Conservation (phyloP, 2,888 invertebrate species). For the Anoncus sp. region DNA sequence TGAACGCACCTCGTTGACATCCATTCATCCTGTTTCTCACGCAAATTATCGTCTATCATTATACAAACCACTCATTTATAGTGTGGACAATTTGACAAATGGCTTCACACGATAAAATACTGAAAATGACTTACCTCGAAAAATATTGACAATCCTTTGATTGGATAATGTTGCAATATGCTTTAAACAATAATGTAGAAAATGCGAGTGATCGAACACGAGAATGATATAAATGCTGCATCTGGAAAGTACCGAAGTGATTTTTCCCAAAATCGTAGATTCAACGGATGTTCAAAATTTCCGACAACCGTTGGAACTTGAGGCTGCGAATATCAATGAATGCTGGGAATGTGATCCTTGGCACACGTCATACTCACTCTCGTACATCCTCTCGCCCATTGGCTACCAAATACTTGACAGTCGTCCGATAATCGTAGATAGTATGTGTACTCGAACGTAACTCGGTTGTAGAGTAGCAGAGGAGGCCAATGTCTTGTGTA, state of each 20-base stretch:
- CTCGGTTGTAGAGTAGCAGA: conserved; percentile 18
- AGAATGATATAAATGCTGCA: not conserved
- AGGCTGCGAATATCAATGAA: conserved; percentile 23
- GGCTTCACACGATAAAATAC: too few species aligned
- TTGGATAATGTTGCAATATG: not conserved
- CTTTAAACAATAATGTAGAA: not conserved
- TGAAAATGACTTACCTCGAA: not conserved
- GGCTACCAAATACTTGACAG: not conserved
- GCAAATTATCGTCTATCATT: conserved; percentile 39
- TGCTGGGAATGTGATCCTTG: conserved; percentile 10
- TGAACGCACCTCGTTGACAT: conserved; percentile 39
- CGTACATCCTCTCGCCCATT: not conserved
- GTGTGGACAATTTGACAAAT: not conserved
- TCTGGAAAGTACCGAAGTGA: not conserved
- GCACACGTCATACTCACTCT: conserved; percentile 28
- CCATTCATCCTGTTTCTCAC: conserved; percentile 48
- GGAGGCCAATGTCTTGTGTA: conserved; percentile 18
- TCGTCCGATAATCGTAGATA: conserved; percentile 15
- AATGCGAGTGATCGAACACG: not conserved
- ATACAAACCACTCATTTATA: not conserved
- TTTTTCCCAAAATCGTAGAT: not conserved
- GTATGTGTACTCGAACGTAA: conserved; percentile 37
- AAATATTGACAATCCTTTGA: not conserved
- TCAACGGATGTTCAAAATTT: not conserved
- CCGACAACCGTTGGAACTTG: not conserved